Percentiles rank a stretch among this genome's conserved stretches.
phyloP scores from a whole-genome alignment of 2,888 invertebrate species.

The Cinara cedri region DNA sequence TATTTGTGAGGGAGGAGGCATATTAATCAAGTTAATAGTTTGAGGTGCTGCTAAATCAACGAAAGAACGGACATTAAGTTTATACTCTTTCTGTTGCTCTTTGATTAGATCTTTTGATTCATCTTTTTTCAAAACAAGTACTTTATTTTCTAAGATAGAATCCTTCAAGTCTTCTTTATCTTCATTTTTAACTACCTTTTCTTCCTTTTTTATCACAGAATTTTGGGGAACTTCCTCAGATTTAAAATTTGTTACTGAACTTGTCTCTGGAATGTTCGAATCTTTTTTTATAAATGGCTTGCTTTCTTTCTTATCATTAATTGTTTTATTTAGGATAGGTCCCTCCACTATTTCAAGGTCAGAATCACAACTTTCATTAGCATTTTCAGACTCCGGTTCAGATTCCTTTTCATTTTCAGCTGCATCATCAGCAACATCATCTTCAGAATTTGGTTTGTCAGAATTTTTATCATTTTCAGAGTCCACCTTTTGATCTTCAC shows the following conservation, averaged over 20 bases:
- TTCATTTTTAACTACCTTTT: neutral
- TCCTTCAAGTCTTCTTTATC: neutral
- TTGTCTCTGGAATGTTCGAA: too few relatives aligned
- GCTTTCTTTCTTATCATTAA: too few relatives aligned
- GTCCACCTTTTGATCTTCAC: conserved; percentile 20
- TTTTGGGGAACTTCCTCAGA: conserved; percentile 13
- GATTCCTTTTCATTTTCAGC: conserved; percentile 33
- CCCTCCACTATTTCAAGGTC: conserved; percentile 24
- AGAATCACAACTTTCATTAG: neutral
- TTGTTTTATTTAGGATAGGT: neutral
- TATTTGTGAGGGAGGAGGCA: conserved; percentile 19
- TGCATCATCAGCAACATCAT: neutral
- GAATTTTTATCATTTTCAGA: conserved; percentile 7
- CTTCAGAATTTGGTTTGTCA: neutral
- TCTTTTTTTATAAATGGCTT: too few relatives aligned
- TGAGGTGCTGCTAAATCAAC: conserved; percentile 19
- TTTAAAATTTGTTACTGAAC: conserved; percentile 23
- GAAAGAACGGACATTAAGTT: conserved; percentile 39
- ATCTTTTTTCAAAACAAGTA: conserved; percentile 5
- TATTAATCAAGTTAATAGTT: neutral
- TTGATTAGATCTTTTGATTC: conserved; percentile 2
- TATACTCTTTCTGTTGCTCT: conserved; percentile 21
- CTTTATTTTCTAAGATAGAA: conserved; percentile 9
- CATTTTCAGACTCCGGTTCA: neutral
- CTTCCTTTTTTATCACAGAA: conserved; percentile 17